Percentiles rank a stretch among this genome's conserved stretches.
phyloP scores from a whole-genome alignment of 2,888 invertebrate genomes.

The Drosophila siamana region DNA sequence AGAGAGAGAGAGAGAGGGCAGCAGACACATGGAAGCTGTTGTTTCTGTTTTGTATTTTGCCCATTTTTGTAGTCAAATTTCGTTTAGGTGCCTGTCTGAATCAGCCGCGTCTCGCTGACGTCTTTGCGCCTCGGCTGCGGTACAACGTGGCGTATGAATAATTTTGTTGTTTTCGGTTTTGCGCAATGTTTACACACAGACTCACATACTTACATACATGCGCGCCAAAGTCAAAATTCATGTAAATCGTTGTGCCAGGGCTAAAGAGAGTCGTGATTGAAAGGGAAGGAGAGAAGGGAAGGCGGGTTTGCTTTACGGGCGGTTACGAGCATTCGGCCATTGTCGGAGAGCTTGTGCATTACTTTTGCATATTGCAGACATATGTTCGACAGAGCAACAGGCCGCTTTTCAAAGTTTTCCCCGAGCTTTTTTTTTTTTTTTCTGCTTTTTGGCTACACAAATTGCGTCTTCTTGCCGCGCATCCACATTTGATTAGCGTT shows the following conservation, averaged over 20 bases:
- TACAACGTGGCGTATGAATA: conserved; percentile 78
- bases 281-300: not conserved
- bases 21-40: conserved; percentile 20
- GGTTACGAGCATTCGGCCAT: conserved; percentile 50
- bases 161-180: conserved; percentile 67
- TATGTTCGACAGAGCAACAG: conserved; percentile 70
- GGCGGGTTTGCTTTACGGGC: no score
- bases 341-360: conserved; percentile 67
- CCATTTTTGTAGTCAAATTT: conserved; percentile 79
- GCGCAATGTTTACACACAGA: conserved; percentile 75
- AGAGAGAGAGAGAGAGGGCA: conserved; percentile 14
- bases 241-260: conserved; percentile 55
- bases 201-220: conserved; percentile 16
- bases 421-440: not conserved
- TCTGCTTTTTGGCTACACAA: conserved; percentile 20
- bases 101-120: conserved; percentile 69
- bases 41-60: conserved; percentile 73
- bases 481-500: conserved; percentile 53
- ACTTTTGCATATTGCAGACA: conserved; percentile 81
- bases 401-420: conserved; percentile 27
- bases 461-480: not conserved
- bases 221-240: conserved; percentile 74
- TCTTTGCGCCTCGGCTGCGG: conserved; percentile 48
- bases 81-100: conserved; percentile 66
- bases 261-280: conserved; percentile 12